Conservation (phyloP, 2,888 invertebrate species). For the Eupithecia insigniata region DNA sequence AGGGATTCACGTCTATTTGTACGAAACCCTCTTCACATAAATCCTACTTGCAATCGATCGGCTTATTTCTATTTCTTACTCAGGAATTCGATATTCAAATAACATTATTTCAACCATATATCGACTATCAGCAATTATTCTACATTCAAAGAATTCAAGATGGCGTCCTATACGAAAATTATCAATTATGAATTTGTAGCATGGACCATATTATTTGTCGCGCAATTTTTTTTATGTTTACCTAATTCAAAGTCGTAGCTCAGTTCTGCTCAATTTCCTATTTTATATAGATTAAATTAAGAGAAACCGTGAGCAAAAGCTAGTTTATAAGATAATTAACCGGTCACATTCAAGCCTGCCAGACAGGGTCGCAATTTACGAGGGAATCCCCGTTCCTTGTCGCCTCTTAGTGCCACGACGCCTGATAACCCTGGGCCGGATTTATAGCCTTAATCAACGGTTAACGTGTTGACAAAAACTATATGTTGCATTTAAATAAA, state of each 20-base stretch:
- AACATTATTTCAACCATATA: neutral
- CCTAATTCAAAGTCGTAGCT: too few species aligned
- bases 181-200: too few species aligned
- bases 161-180: too few species aligned
- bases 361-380: conserved; percentile 72
- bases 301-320: conserved; percentile 11
- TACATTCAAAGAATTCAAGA: too few species aligned
- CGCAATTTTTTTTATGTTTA: too few species aligned
- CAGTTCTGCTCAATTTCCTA: too few species aligned
- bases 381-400: conserved; percentile 63
- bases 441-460: conserved; percentile 81
- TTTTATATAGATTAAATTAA: neutral
- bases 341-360: conserved; percentile 42
- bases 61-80: conserved; percentile 18
- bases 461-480: conserved; percentile 71
- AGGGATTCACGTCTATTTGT: neutral
- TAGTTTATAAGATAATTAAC: conserved; percentile 44
- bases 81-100: too few species aligned
- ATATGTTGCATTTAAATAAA: conserved; percentile 30
- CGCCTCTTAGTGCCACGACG: conserved; percentile 66
- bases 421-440: conserved; percentile 69
- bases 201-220: too few species aligned
- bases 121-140: too few species aligned
- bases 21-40: neutral
- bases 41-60: conserved; percentile 4